phyloP scores from a whole-genome alignment of 2,888 invertebrate species.

The Lasioglossum malachurum region DNA sequence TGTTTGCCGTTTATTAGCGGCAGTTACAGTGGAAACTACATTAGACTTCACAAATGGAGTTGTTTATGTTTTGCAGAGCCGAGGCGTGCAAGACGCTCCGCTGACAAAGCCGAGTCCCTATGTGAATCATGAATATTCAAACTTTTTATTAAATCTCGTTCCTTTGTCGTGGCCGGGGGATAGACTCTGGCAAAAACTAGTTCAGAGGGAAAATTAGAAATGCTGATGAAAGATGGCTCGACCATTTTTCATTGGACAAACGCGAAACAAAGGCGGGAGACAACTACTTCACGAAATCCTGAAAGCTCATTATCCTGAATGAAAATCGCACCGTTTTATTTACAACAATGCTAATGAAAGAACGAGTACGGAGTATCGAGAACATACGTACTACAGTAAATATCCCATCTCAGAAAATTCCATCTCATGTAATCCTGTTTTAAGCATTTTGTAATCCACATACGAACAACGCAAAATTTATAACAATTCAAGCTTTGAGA shows the following conservation, averaged over 20 bases:
- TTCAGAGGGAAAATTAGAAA: background rate
- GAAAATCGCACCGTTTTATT: background rate
- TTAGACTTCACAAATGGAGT: background rate
- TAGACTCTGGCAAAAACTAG: background rate
- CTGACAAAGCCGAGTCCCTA: background rate
- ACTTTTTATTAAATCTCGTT: background rate
- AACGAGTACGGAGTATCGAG: too few species aligned
- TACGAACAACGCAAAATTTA: too few species aligned
- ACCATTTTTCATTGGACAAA: background rate
- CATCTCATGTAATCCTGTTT: too few species aligned
- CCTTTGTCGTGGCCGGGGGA: background rate
- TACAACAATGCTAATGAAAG: background rate
- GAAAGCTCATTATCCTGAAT: background rate
- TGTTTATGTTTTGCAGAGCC: background rate
- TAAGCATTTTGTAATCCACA: too few species aligned
- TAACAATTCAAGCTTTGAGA: too few species aligned
- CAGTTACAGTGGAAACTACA: background rate
- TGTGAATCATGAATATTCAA: background rate
- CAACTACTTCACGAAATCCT: background rate
- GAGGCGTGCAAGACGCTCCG: background rate
- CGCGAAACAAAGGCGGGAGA: background rate
- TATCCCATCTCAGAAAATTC: too few species aligned
- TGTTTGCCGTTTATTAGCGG: slow-evolving; percentile 10
- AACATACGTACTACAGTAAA: too few species aligned
- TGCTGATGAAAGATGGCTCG: background rate